Conservation (phyloP, 2,113 vertebrate species). For the Eurystomus gularis region DNA sequence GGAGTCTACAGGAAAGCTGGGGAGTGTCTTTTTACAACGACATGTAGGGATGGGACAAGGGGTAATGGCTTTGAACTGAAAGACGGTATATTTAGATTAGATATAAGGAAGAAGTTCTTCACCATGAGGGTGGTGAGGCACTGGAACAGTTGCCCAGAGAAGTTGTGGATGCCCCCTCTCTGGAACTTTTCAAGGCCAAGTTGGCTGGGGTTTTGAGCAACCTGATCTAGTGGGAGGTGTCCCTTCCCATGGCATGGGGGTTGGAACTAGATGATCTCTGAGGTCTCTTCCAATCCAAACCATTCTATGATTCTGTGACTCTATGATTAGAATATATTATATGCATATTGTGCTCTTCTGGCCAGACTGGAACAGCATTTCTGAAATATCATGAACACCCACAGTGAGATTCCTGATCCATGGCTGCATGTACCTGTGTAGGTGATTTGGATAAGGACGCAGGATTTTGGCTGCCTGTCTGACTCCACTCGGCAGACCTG, state of each 20-base stretch:
- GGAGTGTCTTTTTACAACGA: background rate
- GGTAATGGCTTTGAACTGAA: background rate
- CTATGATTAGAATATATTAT: background rate
- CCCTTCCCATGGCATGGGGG: background rate
- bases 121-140: background rate
- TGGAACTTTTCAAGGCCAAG: background rate
- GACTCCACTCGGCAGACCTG: background rate
- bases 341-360: background rate
- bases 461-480: background rate
- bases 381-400: background rate
- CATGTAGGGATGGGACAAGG: background rate
- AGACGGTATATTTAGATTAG: background rate
- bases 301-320: background rate
- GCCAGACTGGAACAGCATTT: background rate
- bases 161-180: background rate
- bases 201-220: background rate
- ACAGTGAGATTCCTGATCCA: background rate
- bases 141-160: background rate
- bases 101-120: background rate
- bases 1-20: background rate
- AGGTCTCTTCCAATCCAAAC: background rate
- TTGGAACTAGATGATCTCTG: background rate
- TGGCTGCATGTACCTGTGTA: background rate
- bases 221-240: background rate
- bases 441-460: background rate